Base-by-base conservation (phyloP, 2,113 vertebrate genomes). In the Pelecanus crispus region DNA sequence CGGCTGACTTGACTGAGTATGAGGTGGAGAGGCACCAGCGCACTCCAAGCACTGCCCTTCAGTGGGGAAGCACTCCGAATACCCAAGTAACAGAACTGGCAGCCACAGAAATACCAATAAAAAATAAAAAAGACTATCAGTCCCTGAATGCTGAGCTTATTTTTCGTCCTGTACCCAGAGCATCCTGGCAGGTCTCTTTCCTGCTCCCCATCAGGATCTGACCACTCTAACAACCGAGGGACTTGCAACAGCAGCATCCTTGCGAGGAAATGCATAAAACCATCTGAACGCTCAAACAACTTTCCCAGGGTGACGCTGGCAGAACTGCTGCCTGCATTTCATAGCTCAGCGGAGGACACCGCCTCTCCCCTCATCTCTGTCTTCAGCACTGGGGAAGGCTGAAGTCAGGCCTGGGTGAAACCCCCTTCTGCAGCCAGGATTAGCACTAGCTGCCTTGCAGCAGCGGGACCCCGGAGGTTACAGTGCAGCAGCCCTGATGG, bases 271-370 rank as follows among this genome's bases (percentile, higher is more conserved):
- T 0, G 4, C 40, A n/a, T 24, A 47, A 44, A 52, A 68, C 7
- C 26, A 28, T 11, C 40, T 6, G 13, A 89, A 84, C 17, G 8
- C 29, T 38, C 34, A 22, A 32, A 40, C 28, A 61, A 22, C 42
- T 58, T 44, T 9, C 36, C 12, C 0, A 0, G 7, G 17, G 21
- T 18, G 24, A 81, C 31, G 20, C 4, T 4, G 3, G 21, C 17
- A 38, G 58, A 75, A 53, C 1, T 25, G 29, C 22, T 67, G 31
- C 52, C 49, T 38, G 49, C 11, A 11, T 26, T 58, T 36, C 26
- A 11, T 19, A 72, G 67, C 58, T 75, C 58, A 72, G 61, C 6
- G 12, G 32, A 45, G 53, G 49, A 50, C 15, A 28, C 3, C 0
- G 3, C 26, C 38, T 45, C 58, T 68, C 25, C 63, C 25, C 53